Evolutionary conservation across 2,113 vertebrate genomes (phyloP).

Genomic region (Seriola aureovittata): DNA sequence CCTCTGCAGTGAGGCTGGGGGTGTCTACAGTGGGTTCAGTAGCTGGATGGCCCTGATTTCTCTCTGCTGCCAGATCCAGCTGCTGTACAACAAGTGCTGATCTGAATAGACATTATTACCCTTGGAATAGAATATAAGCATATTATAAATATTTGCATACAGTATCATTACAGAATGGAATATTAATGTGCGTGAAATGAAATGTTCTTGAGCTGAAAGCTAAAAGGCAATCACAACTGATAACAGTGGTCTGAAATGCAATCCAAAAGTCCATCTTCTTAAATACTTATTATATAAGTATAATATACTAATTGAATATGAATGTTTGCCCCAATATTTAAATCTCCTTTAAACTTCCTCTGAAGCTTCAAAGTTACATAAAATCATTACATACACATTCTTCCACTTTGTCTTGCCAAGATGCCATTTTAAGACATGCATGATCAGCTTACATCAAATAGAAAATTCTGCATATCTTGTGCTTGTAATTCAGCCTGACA

Average conservation of each 20-base stretch:
- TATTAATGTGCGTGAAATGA: not conserved
- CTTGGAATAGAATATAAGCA: not conserved
- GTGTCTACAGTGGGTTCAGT: slow-evolving; percentile 44
- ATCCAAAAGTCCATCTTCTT: not conserved
- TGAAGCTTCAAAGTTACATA: slow-evolving; percentile 6
- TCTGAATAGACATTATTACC: slow-evolving; percentile 1
- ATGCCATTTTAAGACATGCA: not conserved
- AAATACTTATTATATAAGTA: not conserved
- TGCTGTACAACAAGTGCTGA: slow-evolving; percentile 18
- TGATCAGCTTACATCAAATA: not conserved
- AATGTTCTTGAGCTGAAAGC: not conserved
- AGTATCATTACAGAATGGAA: not conserved
- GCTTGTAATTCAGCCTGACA: not conserved
- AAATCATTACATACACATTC: not conserved
- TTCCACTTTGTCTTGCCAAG: not conserved
- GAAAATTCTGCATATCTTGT: not conserved
- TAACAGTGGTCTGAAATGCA: slow-evolving; percentile 16
- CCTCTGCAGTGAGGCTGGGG: slow-evolving; percentile 80
- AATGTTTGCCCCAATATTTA: slow-evolving; percentile 3
- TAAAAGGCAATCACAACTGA: slow-evolving; percentile 1
- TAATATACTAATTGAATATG: not conserved
- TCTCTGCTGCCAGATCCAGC: slow-evolving; percentile 18
- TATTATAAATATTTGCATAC: not conserved
- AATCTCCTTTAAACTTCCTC: not conserved
- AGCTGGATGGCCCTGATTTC: slow-evolving; percentile 33